Base-by-base conservation (phyloP, 2,888 invertebrate genomes). In the Saturnia pavonia region DNA sequence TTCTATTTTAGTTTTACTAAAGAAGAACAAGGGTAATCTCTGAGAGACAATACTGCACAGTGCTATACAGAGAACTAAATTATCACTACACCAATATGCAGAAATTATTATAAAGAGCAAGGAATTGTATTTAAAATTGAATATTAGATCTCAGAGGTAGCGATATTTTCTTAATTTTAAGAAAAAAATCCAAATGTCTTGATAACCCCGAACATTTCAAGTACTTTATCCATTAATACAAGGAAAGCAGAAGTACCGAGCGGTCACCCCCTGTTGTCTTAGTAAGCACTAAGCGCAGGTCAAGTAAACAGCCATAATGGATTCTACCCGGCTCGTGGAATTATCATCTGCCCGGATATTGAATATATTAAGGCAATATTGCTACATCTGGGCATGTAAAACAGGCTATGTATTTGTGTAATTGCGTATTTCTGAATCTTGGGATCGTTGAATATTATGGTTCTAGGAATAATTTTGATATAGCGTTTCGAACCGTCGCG, bases 251-350 rank as follows among this genome's bases (percentile, higher is more conserved):
- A 82, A 85, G 79, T 78, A 78, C 78, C 75, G 70, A 78, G 68
- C 85, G 88, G 87, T 86, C 89, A 85, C 92, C 93, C 57, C 92
- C 85, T 94, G 94, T 94, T 94, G 92, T 94, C 92, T 94, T 91
- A 94, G 93, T 89, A 94, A 94, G 94, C 93, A 94, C 90, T 91
- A 91, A 90, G 87, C 91, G 85, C 85, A 92, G 94, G 94, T 94
- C 94, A 94, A 94, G 94, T 92, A 93, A 94, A 94, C 93, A 93
- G 82, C 91, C 91, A 88, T 94, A 94, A 94, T 94, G 94, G 94
- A 94, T 92, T 94, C 92, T 83, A 85, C 88, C 85, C 85, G 82
- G 81, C 85, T 84, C 89, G 82, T 86, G 91, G 88, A 92, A 93
- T 94, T 94, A 94, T 93, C 92, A 92, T 93, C 85, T 87, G 84